Evolutionary conservation across 2,888 invertebrate genomes (phyloP).

Genomic region (Erannis defoliaria): DNA sequence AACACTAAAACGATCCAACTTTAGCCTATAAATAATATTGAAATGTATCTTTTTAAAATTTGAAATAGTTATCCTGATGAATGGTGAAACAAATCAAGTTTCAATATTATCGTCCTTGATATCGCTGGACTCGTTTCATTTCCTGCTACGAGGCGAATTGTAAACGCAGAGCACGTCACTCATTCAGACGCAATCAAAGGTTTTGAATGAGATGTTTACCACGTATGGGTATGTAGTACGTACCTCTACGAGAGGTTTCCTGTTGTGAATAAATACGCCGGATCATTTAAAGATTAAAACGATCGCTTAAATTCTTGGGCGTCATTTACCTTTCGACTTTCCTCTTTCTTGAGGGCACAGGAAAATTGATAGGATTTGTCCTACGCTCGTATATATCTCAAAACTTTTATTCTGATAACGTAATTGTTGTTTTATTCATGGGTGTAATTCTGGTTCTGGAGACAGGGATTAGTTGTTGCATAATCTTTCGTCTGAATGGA

Average conservation of each 20-base stretch:
- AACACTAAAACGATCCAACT: conserved; percentile 24
- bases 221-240: conserved; percentile 59
- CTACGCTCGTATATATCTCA: conserved; percentile 23
- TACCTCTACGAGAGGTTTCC: conserved; percentile 67
- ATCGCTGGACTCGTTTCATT: conserved; percentile 77
- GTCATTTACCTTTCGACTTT: conserved; percentile 32
- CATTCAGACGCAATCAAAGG: conserved; percentile 83
- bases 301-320: conserved; percentile 23
- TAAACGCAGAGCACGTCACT: conserved; percentile 82
- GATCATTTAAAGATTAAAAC: conserved; percentile 34
- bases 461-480: conserved; percentile 11
- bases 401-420: conserved; percentile 33
- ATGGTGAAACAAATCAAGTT: conserved; percentile 66
- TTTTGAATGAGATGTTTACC: conserved; percentile 83
- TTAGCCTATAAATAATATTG: conserved; percentile 22
- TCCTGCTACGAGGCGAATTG: conserved; percentile 79
- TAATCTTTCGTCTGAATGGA: conserved; percentile 19
- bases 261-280: conserved; percentile 59
- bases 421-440: conserved; percentile 38
- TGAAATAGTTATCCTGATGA: conserved; percentile 45
- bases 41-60: conserved; percentile 33
- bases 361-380: conserved; percentile 29
- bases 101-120: conserved; percentile 80
- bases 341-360: conserved; percentile 29
- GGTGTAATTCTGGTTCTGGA: conserved; percentile 24